Evolutionary conservation across 2,113 vertebrate species (phyloP).

Genomic region (Nicator chloris): DNA sequence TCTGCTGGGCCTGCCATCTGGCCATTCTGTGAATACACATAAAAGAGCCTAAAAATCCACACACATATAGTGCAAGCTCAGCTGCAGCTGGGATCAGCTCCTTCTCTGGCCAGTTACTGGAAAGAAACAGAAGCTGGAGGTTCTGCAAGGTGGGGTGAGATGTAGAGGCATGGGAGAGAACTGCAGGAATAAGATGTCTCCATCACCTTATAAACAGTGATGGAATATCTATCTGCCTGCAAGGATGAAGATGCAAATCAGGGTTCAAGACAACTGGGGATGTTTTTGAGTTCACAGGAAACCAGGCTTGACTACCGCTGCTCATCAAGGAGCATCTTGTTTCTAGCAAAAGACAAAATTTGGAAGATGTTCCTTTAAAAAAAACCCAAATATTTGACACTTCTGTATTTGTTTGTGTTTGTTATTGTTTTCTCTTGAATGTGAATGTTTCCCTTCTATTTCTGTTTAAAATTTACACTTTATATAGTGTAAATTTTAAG

Average conservation of each 20-base stretch:
- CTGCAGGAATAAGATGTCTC: neutral
- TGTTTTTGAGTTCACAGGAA: neutral
- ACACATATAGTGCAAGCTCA: neutral
- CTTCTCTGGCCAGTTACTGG: neutral
- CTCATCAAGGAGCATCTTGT: neutral
- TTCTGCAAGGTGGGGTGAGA: neutral
- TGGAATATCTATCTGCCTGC: neutral
- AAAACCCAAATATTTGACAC: neutral
- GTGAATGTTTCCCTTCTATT: neutral
- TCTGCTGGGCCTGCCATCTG: conserved; percentile 40
- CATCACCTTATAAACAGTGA: neutral
- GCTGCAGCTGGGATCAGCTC: neutral
- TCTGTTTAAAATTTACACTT: neutral
- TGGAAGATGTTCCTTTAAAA: neutral
- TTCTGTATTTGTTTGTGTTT: neutral
- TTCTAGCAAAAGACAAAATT: neutral
- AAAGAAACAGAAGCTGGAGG: neutral
- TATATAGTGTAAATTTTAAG: too few species aligned
- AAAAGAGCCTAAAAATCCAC: conserved; percentile 3
- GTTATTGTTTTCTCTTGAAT: neutral
- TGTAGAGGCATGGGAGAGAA: neutral
- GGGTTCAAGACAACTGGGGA: neutral
- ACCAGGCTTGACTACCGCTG: neutral
- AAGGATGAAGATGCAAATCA: neutral
- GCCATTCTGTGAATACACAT: neutral